A percentile compares a stretch with the other conserved stretches of the same genome.
phyloP scores from a whole-genome alignment of 2,888 invertebrate genomes.

The Hypolimnas misippus region DNA sequence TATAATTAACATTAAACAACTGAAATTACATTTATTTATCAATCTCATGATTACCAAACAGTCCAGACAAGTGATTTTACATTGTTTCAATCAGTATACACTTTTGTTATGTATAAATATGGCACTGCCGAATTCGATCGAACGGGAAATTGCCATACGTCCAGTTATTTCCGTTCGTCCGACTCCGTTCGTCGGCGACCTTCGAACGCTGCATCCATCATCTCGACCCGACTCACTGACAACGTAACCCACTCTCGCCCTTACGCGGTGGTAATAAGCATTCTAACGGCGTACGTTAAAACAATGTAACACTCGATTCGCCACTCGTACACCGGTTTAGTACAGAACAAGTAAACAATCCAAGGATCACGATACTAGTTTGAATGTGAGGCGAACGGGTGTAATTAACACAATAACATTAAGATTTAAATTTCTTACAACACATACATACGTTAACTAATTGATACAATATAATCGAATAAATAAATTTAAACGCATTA shows the following conservation, averaged over 20 bases:
- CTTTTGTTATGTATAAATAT: background rate
- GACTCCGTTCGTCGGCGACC: constrained; percentile 60
- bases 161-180: constrained; percentile 71
- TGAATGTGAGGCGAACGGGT: constrained; percentile 19
- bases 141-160: constrained; percentile 73
- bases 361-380: constrained; percentile 24
- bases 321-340: constrained; percentile 22
- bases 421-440: constrained; percentile 1
- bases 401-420: constrained; percentile 20
- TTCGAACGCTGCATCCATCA: constrained; percentile 56
- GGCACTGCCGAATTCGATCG: constrained; percentile 38
- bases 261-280: background rate
- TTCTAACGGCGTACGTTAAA: constrained; percentile 2
- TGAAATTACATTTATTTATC: no score
- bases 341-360: constrained; percentile 25
- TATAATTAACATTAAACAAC: no score
- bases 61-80: no score
- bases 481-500: no score
- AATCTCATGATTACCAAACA: no score
- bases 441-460: background rate
- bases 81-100: background rate
- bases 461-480: no score
- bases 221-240: constrained; percentile 6
- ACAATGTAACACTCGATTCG: background rate
- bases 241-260: constrained; percentile 8